phyloP scores from a whole-genome alignment of 37 sponge, comb jelly and placozoan genomes.

The Cladorhizidae sp. region DNA sequence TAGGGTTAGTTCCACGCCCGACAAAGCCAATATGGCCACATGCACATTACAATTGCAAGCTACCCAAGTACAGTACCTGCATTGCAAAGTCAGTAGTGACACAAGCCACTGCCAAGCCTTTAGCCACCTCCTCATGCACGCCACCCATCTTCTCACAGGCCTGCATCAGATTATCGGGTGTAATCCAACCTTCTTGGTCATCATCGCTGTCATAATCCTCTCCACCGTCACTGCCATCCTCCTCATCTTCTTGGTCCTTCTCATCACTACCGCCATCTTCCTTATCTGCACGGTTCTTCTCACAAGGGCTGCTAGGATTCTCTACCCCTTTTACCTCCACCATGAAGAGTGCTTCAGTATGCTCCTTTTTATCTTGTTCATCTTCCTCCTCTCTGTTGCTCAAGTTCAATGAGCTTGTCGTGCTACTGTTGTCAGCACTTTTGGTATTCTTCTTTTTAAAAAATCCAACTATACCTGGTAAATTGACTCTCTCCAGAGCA shows the following conservation, averaged over 20 bases:
- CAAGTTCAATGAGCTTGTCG: background rate
- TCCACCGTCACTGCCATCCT: conserved; percentile 23
- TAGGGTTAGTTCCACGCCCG: too few relatives aligned
- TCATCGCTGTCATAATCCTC: conserved; percentile 57
- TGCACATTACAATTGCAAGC: background rate
- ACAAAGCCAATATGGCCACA: too few relatives aligned
- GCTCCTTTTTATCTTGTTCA: background rate
- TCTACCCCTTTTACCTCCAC: background rate
- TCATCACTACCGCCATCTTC: background rate
- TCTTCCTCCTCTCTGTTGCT: background rate
- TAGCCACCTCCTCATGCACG: conserved; percentile 28
- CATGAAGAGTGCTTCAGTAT: background rate
- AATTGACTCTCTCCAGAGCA: background rate
- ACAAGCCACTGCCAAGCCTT: conserved; percentile 79
- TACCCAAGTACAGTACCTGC: conserved; percentile 53
- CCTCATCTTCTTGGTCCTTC: too few relatives aligned
- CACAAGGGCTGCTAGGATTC: background rate
- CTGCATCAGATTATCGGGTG: conserved; percentile 80
- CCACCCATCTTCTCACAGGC: conserved; percentile 71
- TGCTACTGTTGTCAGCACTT: background rate
- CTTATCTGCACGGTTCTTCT: background rate
- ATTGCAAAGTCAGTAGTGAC: conserved; percentile 96
- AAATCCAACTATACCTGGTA: conserved; percentile 26
- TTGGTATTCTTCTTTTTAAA: background rate
- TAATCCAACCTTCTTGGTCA: conserved; percentile 96